phyloP scores from a whole-genome alignment of 92 coral and sea anemone species.

The Heteractis magnifica region DNA sequence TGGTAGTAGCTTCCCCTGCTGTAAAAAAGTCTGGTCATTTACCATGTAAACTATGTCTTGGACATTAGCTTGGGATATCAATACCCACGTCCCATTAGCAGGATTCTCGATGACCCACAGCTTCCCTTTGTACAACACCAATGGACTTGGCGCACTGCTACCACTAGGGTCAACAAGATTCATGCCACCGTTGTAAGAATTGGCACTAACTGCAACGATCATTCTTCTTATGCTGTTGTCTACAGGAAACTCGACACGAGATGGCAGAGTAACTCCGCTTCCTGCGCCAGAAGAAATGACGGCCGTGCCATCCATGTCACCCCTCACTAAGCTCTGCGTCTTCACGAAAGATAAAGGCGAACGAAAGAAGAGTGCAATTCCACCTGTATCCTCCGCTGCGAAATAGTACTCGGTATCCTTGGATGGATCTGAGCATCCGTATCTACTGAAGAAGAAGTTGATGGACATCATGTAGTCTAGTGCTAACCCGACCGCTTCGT shows the following conservation, averaged over 20 bases:
- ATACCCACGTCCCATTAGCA: slow-evolving; percentile 19
- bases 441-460: slow-evolving; percentile 64
- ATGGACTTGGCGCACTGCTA: slow-evolving; percentile 16
- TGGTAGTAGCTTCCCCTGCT: no score
- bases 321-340: slow-evolving; percentile 37
- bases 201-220: slow-evolving; percentile 54
- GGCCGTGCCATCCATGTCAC: slow-evolving; percentile 30
- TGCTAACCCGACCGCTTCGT: slow-evolving; percentile 57
- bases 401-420: slow-evolving; percentile 14
- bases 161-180: slow-evolving; percentile 53
- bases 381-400: slow-evolving; percentile 56
- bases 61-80: neutral
- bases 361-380: slow-evolving; percentile 56
- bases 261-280: neutral
- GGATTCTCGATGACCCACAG: slow-evolving; percentile 47
- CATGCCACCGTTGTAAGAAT: slow-evolving; percentile 22
- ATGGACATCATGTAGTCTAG: slow-evolving; percentile 49
- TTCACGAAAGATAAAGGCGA: slow-evolving; percentile 43
- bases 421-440: slow-evolving; percentile 25
- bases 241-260: slow-evolving; percentile 50
- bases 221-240: slow-evolving; percentile 62
- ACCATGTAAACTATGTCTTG: slow-evolving; percentile 8
- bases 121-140: slow-evolving; percentile 41
- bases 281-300: slow-evolving; percentile 20
- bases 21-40: neutral